Conservation (phyloP, 2,888 invertebrate genomes). For the Pristionchus entomophagus region DNA sequence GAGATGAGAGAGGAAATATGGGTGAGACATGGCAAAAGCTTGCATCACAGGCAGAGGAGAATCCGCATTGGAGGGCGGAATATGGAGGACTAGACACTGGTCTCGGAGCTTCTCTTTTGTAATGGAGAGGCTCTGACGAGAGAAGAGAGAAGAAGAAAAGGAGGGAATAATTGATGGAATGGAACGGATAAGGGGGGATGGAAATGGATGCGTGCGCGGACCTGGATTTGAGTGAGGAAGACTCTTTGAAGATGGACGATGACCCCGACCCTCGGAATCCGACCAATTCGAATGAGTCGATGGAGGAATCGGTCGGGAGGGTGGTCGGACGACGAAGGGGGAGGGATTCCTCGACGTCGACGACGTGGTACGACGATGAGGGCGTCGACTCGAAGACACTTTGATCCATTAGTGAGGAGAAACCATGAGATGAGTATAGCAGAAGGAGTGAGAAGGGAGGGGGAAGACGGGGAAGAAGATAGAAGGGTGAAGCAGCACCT, state of each 20-base stretch:
- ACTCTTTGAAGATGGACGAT: constrained; percentile 46
- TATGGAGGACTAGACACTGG: not conserved
- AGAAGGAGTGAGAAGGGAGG: not conserved
- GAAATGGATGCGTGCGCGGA: not conserved
- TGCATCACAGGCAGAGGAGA: constrained; percentile 3
- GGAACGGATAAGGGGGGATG: constrained; percentile 8
- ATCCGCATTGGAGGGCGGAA: not conserved
- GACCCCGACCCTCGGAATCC: constrained; percentile 46
- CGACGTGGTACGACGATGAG: not conserved
- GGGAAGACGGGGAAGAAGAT: not conserved
- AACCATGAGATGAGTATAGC: constrained; percentile 26
- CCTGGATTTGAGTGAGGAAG: constrained; percentile 42
- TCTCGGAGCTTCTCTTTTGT: not conserved
- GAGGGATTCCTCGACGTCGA: not conserved
- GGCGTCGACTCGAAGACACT: constrained; percentile 2
- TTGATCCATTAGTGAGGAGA: constrained; percentile 24
- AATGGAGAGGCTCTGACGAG: constrained; percentile 32
- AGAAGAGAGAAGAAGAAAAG: constrained; percentile 5
- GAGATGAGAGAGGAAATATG: not conserved
- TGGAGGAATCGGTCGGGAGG: constrained; percentile 38
- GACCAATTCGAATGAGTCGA: constrained; percentile 42
- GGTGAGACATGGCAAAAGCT: not conserved
- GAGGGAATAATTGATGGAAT: constrained; percentile 29
- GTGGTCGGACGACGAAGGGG: not conserved
- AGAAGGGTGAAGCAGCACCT: constrained; percentile 45